Evolutionary conservation across 2,113 vertebrate genomes (phyloP).

Genomic region (Sylvia atricapilla): DNA sequence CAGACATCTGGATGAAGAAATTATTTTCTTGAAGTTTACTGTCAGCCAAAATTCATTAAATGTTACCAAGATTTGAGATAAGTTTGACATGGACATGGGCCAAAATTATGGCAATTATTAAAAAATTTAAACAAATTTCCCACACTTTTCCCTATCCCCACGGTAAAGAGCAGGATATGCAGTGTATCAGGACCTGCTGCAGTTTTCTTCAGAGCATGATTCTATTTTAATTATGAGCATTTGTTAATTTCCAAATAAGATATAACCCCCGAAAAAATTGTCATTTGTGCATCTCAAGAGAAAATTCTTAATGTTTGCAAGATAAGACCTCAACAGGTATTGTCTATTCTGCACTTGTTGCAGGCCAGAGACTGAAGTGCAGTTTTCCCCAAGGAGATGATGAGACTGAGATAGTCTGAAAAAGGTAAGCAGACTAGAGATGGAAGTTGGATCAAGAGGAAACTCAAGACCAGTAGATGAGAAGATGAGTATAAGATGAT

Average conservation of each 20-base stretch:
- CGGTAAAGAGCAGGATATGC: neutral
- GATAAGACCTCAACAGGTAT: neutral
- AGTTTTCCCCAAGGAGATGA: no score
- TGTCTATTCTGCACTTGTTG: neutral
- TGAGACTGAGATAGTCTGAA: neutral
- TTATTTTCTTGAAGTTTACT: neutral
- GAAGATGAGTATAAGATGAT: neutral
- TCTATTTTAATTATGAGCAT: neutral
- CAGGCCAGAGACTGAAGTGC: neutral
- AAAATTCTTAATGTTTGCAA: neutral
- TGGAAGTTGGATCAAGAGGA: neutral
- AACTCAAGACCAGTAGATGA: neutral
- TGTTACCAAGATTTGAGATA: neutral
- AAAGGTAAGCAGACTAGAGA: neutral
- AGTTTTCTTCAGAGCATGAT: neutral
- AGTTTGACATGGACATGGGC: neutral
- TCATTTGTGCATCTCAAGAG: neutral
- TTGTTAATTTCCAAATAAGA: neutral
- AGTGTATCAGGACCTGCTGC: neutral
- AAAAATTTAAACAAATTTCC: neutral
- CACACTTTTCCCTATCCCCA: neutral
- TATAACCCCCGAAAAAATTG: neutral
- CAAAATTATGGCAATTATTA: neutral
- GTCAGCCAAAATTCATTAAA: neutral
- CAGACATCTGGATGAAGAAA: conserved; percentile 1